A percentile compares a stretch with the other conserved stretches of the same genome.
These are phyloP conservation scores for Lasiurus borealis DNA, from an alignment of 2,113 vertebrate species.

Conservation along the genomic window DNA sequence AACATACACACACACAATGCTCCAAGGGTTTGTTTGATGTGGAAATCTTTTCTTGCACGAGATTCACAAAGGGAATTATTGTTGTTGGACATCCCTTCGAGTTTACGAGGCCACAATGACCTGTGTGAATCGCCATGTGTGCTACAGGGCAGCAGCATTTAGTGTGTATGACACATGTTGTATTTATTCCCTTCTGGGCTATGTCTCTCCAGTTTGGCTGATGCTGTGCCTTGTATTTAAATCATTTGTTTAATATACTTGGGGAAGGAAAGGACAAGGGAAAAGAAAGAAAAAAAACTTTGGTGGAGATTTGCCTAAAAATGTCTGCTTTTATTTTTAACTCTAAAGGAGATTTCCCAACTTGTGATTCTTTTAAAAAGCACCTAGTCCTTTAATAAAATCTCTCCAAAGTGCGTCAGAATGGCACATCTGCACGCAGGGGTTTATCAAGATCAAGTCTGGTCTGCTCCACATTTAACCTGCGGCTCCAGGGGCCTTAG, in stretches of 20 bases:
- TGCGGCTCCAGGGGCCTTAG: not conserved
- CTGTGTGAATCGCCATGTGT: not conserved
- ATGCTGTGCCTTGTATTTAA: not conserved
- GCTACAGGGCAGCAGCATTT: fast-evolving
- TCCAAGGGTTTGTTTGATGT: conserved; percentile 18
- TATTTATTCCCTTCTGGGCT: not conserved
- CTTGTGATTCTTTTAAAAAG: conserved; percentile 38
- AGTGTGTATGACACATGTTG: fast-evolving
- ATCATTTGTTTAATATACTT: not conserved
- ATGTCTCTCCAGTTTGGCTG: not conserved
- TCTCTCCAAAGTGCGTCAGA: not conserved
- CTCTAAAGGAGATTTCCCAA: conserved; percentile 5
- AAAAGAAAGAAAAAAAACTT: not conserved
- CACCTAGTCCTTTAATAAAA: conserved; percentile 20
- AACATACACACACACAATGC: not conserved
- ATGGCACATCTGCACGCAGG: not conserved
- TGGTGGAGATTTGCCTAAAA: conserved; percentile 14
- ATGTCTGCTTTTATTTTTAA: not conserved
- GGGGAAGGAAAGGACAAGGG: not conserved
- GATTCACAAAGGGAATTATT: conserved; percentile 52
- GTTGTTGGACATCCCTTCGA: not conserved
- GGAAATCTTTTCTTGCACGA: conserved; percentile 57
- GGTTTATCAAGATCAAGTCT: not conserved
- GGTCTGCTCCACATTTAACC: not conserved
- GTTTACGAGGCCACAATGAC: not conserved